Base-by-base conservation (phyloP, 1,140 invertebrate genomes). In the Epicauta chinensis region DNA sequence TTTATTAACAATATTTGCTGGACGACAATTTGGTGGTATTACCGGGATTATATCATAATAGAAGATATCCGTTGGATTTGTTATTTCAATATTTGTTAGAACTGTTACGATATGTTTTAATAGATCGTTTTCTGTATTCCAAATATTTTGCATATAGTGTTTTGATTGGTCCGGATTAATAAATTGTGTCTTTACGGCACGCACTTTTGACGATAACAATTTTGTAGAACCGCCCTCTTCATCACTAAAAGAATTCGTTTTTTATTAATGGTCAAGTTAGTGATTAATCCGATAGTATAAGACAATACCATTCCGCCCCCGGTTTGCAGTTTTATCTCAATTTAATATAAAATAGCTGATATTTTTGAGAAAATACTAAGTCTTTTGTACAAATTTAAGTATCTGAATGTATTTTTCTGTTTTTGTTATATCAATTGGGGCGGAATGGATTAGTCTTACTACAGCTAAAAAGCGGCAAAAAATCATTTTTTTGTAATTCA, bases 31-130 rank as follows among this genome's bases (percentile, higher is more conserved):
- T 1, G 88, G 82, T 11, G 97, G 94, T 17, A 91, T 76, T 2
- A 99, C 93, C 6, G 87, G 79, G 34, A 99, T 68, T 0, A 86
- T 72, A 52, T 91, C 82, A 59, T 93, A 77, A 61, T 97, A 99
- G 67, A 98, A 93, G 40, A 89, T 67, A 75, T 98, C 91, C 9
- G 89, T 89, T 0, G 93, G 85, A 67, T 81, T 74, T 55, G 80
- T 67, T 0, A 59, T 55, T 0, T 76, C 71, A 71, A 72, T 32
- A 66, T 69, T 50, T 63, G 72, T 77, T 2, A 97, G 71, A 44
- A 90, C 79, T 0, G 91, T 87, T 43, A 89, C 80, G 3, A 96
- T 69, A 3, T 81, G 67, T 57, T 73, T 72, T 0, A 98, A 66
- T 34, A 93, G 72, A 4, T 82, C 73, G 13, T 76, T 75, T 64